Evolutionary conservation across 2,888 invertebrate species (phyloP), one percentile per base, ranked within the genome.

Genomic region (Aethes cnicana): DNA sequence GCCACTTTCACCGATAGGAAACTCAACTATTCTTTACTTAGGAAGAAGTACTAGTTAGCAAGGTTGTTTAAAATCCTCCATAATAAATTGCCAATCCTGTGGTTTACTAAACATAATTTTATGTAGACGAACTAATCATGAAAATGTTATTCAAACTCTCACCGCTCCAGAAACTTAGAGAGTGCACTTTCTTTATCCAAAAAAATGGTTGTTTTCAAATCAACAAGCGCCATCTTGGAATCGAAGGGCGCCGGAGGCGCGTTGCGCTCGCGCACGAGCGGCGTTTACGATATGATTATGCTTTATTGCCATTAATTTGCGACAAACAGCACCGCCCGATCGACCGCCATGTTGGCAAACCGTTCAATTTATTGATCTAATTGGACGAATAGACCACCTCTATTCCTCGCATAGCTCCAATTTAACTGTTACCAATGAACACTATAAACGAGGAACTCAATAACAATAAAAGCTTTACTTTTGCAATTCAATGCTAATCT

Each of bases 221-320:
- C 66, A 66, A 43, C 56, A 49, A 67, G 61, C 74, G 74, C 77
- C 75, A 75, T 78, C 68, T 75, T 76, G 72, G 66, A 70, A 71
- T 71, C 69, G 73, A 70, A 77, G 75, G 62, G 70, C 71, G 80
- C 82, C 78, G 70, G 69, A 64, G 74, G 80, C 80, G 48, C 52
- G 32, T 9, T 23, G 50, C 63, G 63, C 60, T 57, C 53, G 66
- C 66, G 58, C 64, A 66, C 62, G 64, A 80, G 69, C 73, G 56
- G 53, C 69, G 74, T 79, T 83, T 83, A 77, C 79, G 79, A 81
- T 85, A 82, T 84, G 81, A 87, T 87, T 84, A 81, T 81, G 78
- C 76, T 86, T 86, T 87, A 87, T 83, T 81, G 76, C 81, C 79
- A 81, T 84, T 86, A 85, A 87, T 87, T 85, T 82, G 84, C 77